Evolutionary conservation across 2,888 invertebrate species (phyloP), one percentile per base, ranked within the genome.

Genomic region (Agrochola circellaris): DNA sequence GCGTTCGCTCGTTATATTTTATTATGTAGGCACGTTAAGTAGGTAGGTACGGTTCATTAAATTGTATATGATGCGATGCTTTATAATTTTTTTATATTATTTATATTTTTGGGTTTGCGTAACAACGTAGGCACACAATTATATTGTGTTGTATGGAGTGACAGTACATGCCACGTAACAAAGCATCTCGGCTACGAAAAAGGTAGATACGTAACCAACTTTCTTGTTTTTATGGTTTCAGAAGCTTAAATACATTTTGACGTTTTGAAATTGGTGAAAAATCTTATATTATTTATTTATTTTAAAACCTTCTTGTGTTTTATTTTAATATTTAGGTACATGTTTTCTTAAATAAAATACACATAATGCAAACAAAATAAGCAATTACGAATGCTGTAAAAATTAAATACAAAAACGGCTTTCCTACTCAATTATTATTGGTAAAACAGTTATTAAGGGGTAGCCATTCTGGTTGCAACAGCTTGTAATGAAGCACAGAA

Each of bases 1-100:
- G 48, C 71, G 26, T 61, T 56, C 20, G 48, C 66, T 82, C 66
- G 48, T 82, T 62, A 67, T 82, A 51, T 69, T 61, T 76, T 60
- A 66, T 70, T 61, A 67, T 60, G 51, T 58, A 68, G 30, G 38
- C 54, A 64, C 38, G 30, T 71, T 56, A 71, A 78, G 70, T 70
- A 56, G 48, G 62, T 77, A 77, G 17, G 34, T 54, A 54, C 23
- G 69, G 51, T 68, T 79, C 61, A 77, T 79, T 79, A 64, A 79
- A 71, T 70, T 70, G 77, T 48, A 38, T 61, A 54, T 51, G 42
- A 54, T 54, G 34, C 34, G 34, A 26, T 34, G 17, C 23, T 48
- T 9, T 67, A 34, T n/a, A 51, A 30, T 17, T 23, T 15, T 9
- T 2, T 34, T 0, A 3, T 51, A 51, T 23, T 9, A 51, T 51